Evolutionary conservation across 2,888 invertebrate genomes (phyloP), one percentile per base, ranked within the genome.

Genomic region (Endomychus coccineus): DNA sequence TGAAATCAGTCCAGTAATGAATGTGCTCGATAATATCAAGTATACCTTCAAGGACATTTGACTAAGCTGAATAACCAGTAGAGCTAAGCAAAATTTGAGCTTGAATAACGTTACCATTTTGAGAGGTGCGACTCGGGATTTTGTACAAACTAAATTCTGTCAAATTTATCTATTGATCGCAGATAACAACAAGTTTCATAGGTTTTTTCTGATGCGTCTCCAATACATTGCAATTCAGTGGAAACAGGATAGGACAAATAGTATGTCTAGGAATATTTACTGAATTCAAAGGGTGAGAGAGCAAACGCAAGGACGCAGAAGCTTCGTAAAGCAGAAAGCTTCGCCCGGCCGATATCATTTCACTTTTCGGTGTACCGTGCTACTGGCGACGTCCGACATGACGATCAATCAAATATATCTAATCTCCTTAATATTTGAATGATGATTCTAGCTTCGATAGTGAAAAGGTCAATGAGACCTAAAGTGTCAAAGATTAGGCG

Each of bases 101-200:
- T 16, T 29, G 2, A 17, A n/a, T n/a, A n/a, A n/a, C n/a, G 27
- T 14, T 27, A 27, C 6, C 27, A 13, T 13, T 27, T 27, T 14
- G 14, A 27, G 14, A 27, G 29, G 29, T n/a, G 17, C 29, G 4
- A 29, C 29, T 9, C 29, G 29, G 13, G 27, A 27, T 12, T 5
- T 27, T 3, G 27, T 14, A 27, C 3, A 27, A 27, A 27, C 2
- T 27, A 11, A 14, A 29, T 16, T 29, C 16, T 16, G 7, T 16
- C 7, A 14, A 16, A 29, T 29, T 9, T 4, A 29, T 29, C 17
- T 4, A 29, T 10, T n/a, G n/a, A n/a, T n/a, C n/a, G n/a, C n/a
- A n/a, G n/a, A n/a, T n/a, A n/a, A n/a, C n/a, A n/a, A n/a, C n/a
- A n/a, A n/a, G n/a, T n/a, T n/a, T n/a, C n/a, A n/a, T n/a, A n/a